These are phyloP conservation scores for Dasysyrphus albostriatus DNA, from an alignment of 2,888 invertebrate genomes.

Conservation along the genomic window DNA sequence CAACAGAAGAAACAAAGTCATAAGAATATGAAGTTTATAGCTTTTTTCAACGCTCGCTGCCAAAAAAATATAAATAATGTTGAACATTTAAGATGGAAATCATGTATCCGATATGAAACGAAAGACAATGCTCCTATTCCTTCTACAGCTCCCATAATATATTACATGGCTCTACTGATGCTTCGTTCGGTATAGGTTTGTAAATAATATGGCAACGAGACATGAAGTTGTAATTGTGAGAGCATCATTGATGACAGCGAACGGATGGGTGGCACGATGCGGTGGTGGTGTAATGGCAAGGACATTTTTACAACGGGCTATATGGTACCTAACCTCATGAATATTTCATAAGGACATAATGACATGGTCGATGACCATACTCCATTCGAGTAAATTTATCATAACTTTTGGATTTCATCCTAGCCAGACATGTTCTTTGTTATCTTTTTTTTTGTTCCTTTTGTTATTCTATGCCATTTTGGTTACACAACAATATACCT, in stretches of 20 bases:
- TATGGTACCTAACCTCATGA: conserved; percentile 55
- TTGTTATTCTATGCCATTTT: background rate
- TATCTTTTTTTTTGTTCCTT: background rate
- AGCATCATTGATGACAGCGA: conserved; percentile 3
- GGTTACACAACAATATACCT: background rate
- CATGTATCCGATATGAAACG: background rate
- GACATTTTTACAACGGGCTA: conserved; percentile 47
- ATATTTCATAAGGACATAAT: conserved; percentile 73
- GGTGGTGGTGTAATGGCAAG: background rate
- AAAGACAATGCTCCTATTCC: background rate
- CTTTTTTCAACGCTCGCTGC: conserved; percentile 9
- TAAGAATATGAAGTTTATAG: conserved; percentile 11
- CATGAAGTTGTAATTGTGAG: conserved; percentile 31
- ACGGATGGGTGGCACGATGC: background rate
- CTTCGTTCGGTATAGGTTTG: background rate
- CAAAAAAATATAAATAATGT: conserved; percentile 30
- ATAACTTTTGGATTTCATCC: conserved; percentile 58
- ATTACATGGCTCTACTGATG: background rate
- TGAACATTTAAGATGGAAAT: conserved; percentile 1
- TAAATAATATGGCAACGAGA: conserved; percentile 35
- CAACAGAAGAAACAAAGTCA: background rate
- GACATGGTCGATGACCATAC: conserved; percentile 73
- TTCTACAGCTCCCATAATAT: background rate
- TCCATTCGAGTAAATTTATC: conserved; percentile 69
- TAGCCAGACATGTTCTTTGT: background rate